phyloP scores from a whole-genome alignment of 2,797 vertebrate species.

The Rhinoraja longicauda region DNA sequence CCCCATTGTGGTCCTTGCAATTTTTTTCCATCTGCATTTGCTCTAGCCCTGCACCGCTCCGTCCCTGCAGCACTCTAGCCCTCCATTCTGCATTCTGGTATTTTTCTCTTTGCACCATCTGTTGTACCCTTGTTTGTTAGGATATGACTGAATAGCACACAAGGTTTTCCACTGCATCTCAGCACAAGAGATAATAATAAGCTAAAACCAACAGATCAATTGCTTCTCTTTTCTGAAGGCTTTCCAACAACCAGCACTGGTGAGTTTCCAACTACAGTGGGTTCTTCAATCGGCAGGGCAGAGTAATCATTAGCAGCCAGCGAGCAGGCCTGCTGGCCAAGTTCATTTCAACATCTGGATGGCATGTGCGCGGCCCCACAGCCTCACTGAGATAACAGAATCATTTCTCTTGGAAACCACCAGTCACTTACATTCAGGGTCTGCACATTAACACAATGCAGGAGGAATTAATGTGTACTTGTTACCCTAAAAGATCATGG shows the following conservation, averaged over 20 bases:
- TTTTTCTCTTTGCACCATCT: too few species aligned
- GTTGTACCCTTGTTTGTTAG: too few species aligned
- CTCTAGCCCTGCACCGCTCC: too few species aligned
- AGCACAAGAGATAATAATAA: too few species aligned
- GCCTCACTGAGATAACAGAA: not conserved
- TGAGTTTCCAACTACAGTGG: not conserved
- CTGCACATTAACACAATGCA: not conserved
- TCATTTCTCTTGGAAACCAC: not conserved
- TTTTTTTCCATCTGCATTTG: too few species aligned
- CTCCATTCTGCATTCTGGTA: too few species aligned
- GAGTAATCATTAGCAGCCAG: not conserved
- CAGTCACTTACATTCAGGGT: not conserved
- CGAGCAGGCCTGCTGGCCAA: not conserved
- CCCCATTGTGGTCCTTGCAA: too few species aligned
- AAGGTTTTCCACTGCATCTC: too few species aligned
- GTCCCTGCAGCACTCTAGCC: too few species aligned
- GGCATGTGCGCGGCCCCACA: not conserved
- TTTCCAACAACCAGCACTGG: not conserved
- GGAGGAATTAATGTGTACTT: not conserved
- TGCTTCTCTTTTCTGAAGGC: not conserved
- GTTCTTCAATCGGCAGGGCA: not conserved
- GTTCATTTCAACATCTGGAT: not conserved
- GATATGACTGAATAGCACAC: too few species aligned
- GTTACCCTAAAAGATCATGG: not conserved
- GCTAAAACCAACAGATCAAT: not conserved